Evolutionary conservation across 1,140 invertebrate species (phyloP).

Genomic region (Popillia japonica): DNA sequence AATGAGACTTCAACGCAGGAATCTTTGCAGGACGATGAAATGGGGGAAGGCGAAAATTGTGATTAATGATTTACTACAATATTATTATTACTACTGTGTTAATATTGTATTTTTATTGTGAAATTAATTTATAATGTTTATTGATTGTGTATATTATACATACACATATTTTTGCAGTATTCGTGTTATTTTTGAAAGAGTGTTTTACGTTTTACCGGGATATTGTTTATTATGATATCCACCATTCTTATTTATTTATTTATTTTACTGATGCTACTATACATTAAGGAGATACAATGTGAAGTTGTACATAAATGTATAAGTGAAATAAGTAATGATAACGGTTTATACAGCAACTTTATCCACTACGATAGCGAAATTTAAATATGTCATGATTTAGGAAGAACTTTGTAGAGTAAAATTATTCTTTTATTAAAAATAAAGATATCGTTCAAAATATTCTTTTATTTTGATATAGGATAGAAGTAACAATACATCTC

Average conservation of each 20-base stretch:
- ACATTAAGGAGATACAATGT: not conserved
- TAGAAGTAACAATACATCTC: no score
- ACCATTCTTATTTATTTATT: slow-evolving; percentile 4
- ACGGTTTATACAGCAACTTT: slow-evolving; percentile 1
- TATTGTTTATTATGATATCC: not conserved
- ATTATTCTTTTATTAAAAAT: slow-evolving; percentile 35
- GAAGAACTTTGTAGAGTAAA: slow-evolving; percentile 25
- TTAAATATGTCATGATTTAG: not conserved
- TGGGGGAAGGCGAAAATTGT: slow-evolving; percentile 30
- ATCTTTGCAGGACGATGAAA: slow-evolving; percentile 5
- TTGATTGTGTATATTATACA: slow-evolving; percentile 26
- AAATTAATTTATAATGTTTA: slow-evolving; percentile 31
- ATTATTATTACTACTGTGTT: slow-evolving; percentile 17
- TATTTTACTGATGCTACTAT: not conserved
- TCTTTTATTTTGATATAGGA: no score
- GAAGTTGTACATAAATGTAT: not conserved
- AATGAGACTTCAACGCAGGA: slow-evolving; percentile 24
- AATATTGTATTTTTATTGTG: slow-evolving; percentile 36
- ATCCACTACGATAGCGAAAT: not conserved
- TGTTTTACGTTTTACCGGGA: not conserved
- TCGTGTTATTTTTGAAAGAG: slow-evolving; percentile 13
- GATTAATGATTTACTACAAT: slow-evolving; percentile 9
- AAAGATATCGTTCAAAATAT: not conserved
- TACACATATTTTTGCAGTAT: slow-evolving; percentile 28
- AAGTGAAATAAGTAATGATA: not conserved